Conservation (phyloP, 1,140 invertebrate species). For the Agrypnia vestita region DNA sequence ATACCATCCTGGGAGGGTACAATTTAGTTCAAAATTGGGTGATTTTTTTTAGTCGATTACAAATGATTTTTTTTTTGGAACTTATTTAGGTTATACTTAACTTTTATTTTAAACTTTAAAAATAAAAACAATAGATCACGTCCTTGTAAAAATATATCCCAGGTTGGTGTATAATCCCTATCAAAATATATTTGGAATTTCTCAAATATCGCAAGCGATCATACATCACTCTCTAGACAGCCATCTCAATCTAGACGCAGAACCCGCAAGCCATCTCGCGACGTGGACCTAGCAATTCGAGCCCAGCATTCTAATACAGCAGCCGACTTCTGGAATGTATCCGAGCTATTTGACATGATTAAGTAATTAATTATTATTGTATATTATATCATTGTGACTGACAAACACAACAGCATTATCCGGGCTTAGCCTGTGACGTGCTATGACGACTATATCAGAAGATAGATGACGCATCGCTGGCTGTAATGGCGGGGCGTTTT, state of each 20-base stretch:
- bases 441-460: constrained; percentile 44
- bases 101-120: no score
- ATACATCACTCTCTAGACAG: background rate
- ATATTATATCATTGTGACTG: constrained; percentile 18
- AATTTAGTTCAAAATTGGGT: no score
- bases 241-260: constrained; percentile 2
- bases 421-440: background rate
- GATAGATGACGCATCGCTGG: constrained; percentile 30
- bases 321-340: constrained; percentile 55
- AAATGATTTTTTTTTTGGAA: no score
- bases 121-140: no score
- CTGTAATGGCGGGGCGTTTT: constrained; percentile 36
- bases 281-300: background rate
- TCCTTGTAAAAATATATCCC: no score
- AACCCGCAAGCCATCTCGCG: background rate
- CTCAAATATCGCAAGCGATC: background rate
- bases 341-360: constrained; percentile 58
- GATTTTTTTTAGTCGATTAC: no score
- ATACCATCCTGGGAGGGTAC: no score
- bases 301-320: constrained; percentile 2
- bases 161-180: no score
- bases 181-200: no score
- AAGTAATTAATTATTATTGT: constrained; percentile 57
- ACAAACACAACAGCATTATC: constrained; percentile 25
- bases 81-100: no score